Base-by-base conservation (phyloP, 2,113 vertebrate species). In the Athene cunicularia region DNA sequence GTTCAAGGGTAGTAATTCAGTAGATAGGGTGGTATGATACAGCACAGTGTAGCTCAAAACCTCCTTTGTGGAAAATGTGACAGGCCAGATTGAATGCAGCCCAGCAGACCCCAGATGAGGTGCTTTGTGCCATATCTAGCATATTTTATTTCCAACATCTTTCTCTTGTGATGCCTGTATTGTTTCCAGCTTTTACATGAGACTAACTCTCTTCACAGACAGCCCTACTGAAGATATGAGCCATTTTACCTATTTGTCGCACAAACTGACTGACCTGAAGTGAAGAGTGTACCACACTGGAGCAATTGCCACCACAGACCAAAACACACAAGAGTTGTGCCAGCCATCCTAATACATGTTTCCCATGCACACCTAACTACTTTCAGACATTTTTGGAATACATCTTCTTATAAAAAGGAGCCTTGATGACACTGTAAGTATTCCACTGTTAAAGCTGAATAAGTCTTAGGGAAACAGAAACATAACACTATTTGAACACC, bases 391-490 rank as follows among this genome's bases (percentile, higher is more conserved):
- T 93, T 94, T 94, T 93, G 80, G 80, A 96, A 91, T 91, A 81
- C 8, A 91, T 72, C 72, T 91, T 85, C 52, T 70, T 91, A 91
- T 75, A 96, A 95, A 88, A 91, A 72, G 10, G 10, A 37, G 24
- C 72, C 91, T 95, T 95, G 83, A 91, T 92, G 80, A 92, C 70
- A 93, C 58, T 89, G 35, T 86, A 92, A 84, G 64, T 90, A 84
- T 95, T 93, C 76, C 88, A 87, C 68, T 81, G 60, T 92, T 84
- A 97, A 96, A 92, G 47, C 63, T 86, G 91, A 93, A 37, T 70
- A 82, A 89, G 71, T 74, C 93, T 86, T 87, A 52, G 58, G 35
- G 83, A 94, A 96, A 94, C 16, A 95, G 88, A 96, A 96, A 95
- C 35, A 74, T 74, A 95, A 84, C 56, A 56, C 72, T 84, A 59